Conservation (phyloP, 1,140 invertebrate genomes). For the Heliothis subflexa region DNA sequence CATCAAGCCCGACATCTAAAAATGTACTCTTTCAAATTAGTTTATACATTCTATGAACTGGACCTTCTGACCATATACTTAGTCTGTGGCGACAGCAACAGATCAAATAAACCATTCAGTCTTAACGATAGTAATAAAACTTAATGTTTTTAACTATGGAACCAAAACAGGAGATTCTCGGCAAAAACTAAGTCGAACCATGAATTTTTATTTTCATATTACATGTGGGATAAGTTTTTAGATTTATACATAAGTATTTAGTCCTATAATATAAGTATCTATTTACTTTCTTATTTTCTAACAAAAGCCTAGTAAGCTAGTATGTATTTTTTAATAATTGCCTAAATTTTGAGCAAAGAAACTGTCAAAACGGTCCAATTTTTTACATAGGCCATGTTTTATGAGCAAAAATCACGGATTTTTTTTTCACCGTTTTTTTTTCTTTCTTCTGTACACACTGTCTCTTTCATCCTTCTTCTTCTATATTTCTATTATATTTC, state of each 20-base stretch:
- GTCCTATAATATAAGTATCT: neutral
- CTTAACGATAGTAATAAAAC: constrained; percentile 32
- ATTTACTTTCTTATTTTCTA: neutral
- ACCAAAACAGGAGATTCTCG: constrained; percentile 28
- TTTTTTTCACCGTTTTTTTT: no score
- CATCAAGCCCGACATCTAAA: neutral
- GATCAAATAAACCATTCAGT: constrained; percentile 25
- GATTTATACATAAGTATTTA: neutral
- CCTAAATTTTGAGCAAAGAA: no score
- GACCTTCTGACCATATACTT: neutral
- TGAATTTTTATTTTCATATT: constrained; percentile 36
- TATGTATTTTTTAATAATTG: no score
- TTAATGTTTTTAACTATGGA: constrained; percentile 39
- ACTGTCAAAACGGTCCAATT: no score
- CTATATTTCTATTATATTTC: no score
- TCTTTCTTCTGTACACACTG: no score
- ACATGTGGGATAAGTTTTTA: constrained; percentile 1
- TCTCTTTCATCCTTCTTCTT: no score
- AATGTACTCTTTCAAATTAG: no score
- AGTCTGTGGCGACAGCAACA: constrained; percentile 2
- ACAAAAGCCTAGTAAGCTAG: no score
- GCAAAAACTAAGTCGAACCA: constrained; percentile 24
- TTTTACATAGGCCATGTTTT: no score
- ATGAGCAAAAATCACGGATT: no score
- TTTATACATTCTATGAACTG: no score